Evolutionary conservation across 1,140 invertebrate genomes (phyloP), one percentile per base, ranked within the genome.

Genomic region (Bombus picipes): DNA sequence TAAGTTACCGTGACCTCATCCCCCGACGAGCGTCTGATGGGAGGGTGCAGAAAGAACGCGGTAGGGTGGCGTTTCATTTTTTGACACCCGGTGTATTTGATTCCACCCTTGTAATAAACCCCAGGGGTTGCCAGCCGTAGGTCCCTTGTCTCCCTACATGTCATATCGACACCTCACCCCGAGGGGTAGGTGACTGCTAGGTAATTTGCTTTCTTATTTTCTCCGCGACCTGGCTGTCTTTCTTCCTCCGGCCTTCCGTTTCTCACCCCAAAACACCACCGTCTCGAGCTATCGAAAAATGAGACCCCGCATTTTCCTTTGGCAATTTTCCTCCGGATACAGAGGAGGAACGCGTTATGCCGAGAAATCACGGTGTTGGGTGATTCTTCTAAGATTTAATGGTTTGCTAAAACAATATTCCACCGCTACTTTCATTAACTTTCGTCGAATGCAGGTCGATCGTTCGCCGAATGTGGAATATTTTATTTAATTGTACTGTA

Each of bases 61-160:
- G 79, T 92, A 92, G 94, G 92, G 91, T 90, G 92, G 89, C 91
- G 92, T 95, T 95, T 95, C 94, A 95, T 95, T 95, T 95, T 95
- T 95, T 95, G 95, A 95, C 95, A 95, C 95, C 95, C 95, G 94
- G 94, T 95, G 94, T 95, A 95, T 95, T 95, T 95, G 95, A 95
- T 95, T 95, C 94, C 93, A 94, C 94, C 94, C 94, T 94, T 95
- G 95, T 95, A 95, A 95, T 95, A 95, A 95, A 95, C 94, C 94
- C 94, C 93, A 92, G 92, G 93, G 93, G 94, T 93, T 92, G 89
- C 87, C 84, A 91, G 84, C 87, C 88, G 86, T 87, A 71, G 87
- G 77, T 91, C 88, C 88, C 88, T 88, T 83, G 85, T 89, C 91
- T 91, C 92, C 92, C 93, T 93, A 94, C 94, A 95, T 95, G 94